A percentile compares a stretch with the other conserved stretches of the same genome.
Conservation (phyloP, 1,140 invertebrate species). For the Macrosteles quadrilineatus region DNA sequence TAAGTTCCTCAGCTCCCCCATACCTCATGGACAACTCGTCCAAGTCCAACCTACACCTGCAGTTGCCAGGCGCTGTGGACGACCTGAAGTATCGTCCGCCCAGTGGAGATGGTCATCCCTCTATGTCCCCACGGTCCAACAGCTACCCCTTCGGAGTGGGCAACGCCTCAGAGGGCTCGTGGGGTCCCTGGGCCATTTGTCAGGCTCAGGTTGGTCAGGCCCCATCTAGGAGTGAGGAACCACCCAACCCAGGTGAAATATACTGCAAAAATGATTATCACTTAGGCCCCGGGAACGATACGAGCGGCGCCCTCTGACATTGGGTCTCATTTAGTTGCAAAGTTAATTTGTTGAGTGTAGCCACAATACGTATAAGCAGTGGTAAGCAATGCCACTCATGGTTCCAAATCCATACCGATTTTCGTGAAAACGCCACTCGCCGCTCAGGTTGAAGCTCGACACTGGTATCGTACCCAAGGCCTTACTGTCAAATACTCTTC, state of each 20-base stretch:
- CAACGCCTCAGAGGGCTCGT: constrained; percentile 52
- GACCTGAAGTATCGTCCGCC: constrained; percentile 63
- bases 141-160: constrained; percentile 43
- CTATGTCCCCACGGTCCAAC: constrained; percentile 49
- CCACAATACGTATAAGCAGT: too few species aligned
- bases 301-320: too few species aligned
- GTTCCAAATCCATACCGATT: too few species aligned
- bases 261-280: too few species aligned
- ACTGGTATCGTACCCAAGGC: too few species aligned
- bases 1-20: constrained; percentile 68
- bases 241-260: constrained; percentile 28
- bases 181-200: constrained; percentile 69
- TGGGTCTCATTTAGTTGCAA: too few species aligned
- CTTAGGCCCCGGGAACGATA: too few species aligned
- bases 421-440: too few species aligned
- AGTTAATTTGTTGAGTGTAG: too few species aligned
- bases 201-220: constrained; percentile 58
- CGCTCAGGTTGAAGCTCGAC: too few species aligned
- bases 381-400: too few species aligned
- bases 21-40: constrained; percentile 61
- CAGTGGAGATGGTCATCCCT: constrained; percentile 60
- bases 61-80: constrained; percentile 33
- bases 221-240: constrained; percentile 30
- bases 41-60: constrained; percentile 53
- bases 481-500: too few species aligned